phyloP scores from a whole-genome alignment of 2,797 vertebrate species.

The Xiphophorus birchmanni region DNA sequence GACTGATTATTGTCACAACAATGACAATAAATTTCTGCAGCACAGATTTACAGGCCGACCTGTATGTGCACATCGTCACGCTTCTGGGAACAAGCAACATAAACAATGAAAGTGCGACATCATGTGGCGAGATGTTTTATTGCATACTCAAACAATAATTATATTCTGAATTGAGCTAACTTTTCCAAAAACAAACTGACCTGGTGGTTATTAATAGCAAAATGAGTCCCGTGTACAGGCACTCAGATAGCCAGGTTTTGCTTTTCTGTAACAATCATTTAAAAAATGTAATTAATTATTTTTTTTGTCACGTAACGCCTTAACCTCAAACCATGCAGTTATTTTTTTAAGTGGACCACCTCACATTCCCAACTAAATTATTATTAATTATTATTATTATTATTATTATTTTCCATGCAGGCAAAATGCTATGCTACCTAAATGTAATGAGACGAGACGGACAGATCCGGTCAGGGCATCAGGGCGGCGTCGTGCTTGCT shows the following conservation, averaged over 20 bases:
- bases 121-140: slow-evolving; percentile 12
- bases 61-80: not conserved
- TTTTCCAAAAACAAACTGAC: not conserved
- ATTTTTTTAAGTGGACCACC: not conserved
- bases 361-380: not conserved
- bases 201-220: not conserved
- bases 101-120: slow-evolving; percentile 14
- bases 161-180: not conserved
- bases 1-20: not conserved
- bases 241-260: not conserved
- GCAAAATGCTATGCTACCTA: not conserved
- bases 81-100: not conserved
- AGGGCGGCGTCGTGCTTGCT: slow-evolving; percentile 18
- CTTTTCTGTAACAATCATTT: not conserved
- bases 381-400: not conserved
- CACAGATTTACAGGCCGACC: not conserved
- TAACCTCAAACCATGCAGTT: not conserved
- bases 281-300: no score
- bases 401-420: not conserved
- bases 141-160: not conserved
- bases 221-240: not conserved
- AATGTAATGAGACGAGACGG: not conserved
- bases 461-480: not conserved
- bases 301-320: no score
- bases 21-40: not conserved